Evolutionary conservation across 2,888 invertebrate species (phyloP).

Genomic region (Drosophila nigricruria): DNA sequence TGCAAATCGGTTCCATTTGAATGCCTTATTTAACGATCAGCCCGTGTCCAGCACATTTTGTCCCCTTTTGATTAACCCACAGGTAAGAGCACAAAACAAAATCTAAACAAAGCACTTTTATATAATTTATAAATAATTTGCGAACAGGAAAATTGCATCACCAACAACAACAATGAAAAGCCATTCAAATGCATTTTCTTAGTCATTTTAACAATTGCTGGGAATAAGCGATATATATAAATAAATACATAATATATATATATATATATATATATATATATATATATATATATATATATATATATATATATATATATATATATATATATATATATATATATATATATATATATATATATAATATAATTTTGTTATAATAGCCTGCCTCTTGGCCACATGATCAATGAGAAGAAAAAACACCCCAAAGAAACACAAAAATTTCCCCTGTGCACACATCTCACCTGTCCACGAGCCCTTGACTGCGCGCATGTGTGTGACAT

Average conservation of each 20-base stretch:
- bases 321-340: slow-evolving; percentile 1
- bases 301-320: neutral
- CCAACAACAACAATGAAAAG: slow-evolving; percentile 23
- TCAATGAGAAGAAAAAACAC: slow-evolving; percentile 32
- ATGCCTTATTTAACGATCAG: slow-evolving; percentile 53
- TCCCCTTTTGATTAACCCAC: slow-evolving; percentile 29
- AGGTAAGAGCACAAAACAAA: slow-evolving; percentile 5
- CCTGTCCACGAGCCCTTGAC: slow-evolving; percentile 32
- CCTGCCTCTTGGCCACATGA: slow-evolving; percentile 39
- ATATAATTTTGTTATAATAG: slow-evolving; percentile 7
- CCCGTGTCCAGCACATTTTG: slow-evolving; percentile 17
- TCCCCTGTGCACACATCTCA: slow-evolving; percentile 21
- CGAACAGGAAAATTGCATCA: slow-evolving; percentile 64
- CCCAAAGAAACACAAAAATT: slow-evolving; percentile 21
- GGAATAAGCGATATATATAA: slow-evolving; percentile 26
- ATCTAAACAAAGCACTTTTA: slow-evolving; percentile 45
- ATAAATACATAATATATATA: too few relatives aligned
- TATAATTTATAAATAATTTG: slow-evolving; percentile 60
- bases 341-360: neutral
- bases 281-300: neutral
- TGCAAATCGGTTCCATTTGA: slow-evolving; percentile 61
- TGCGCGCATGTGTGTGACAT: neutral
- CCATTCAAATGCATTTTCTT: slow-evolving; percentile 33
- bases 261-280: neutral
- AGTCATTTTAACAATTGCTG: slow-evolving; percentile 43